phyloP scores from a whole-genome alignment of 2,888 invertebrate species.

The Brenthis ino region DNA sequence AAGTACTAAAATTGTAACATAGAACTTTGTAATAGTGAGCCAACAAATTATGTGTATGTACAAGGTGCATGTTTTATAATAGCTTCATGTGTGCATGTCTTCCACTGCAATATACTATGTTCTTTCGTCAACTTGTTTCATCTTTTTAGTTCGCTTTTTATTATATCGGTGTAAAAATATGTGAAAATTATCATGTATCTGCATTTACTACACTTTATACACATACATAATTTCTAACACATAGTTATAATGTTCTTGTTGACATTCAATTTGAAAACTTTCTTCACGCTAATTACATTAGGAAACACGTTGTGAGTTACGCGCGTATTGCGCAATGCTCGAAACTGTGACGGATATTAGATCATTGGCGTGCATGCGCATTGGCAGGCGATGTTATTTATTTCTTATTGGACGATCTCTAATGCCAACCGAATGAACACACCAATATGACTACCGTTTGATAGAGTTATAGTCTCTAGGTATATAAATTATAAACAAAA shows the following conservation, averaged over 20 bases:
- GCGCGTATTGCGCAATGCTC: conserved; percentile 34
- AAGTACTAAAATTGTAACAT: too few relatives aligned
- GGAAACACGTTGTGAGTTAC: conserved; percentile 14
- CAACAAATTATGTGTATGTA: too few relatives aligned
- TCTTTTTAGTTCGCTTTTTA: too few relatives aligned
- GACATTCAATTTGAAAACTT: conserved; percentile 7
- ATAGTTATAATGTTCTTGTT: conserved; percentile 7
- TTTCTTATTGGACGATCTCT: conserved; percentile 52
- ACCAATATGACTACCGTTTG: neutral
- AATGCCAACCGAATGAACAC: conserved; percentile 19
- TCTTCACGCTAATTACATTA: conserved; percentile 17
- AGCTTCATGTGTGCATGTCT: too few relatives aligned
- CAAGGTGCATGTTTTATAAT: too few relatives aligned
- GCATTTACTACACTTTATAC: too few relatives aligned
- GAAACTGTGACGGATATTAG: conserved; percentile 36
- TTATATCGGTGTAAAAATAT: too few relatives aligned
- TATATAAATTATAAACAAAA: conserved; percentile 2
- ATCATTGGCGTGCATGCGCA: conserved; percentile 43
- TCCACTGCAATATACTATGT: too few relatives aligned
- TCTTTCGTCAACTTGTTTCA: too few relatives aligned
- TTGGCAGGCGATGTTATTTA: conserved; percentile 71
- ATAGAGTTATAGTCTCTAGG: conserved; percentile 2
- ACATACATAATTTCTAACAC: neutral
- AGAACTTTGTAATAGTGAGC: too few relatives aligned
- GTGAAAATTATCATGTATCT: too few relatives aligned